Evolutionary conservation across 2,113 vertebrate genomes (phyloP).

Genomic region (Cebidichthys violaceus): DNA sequence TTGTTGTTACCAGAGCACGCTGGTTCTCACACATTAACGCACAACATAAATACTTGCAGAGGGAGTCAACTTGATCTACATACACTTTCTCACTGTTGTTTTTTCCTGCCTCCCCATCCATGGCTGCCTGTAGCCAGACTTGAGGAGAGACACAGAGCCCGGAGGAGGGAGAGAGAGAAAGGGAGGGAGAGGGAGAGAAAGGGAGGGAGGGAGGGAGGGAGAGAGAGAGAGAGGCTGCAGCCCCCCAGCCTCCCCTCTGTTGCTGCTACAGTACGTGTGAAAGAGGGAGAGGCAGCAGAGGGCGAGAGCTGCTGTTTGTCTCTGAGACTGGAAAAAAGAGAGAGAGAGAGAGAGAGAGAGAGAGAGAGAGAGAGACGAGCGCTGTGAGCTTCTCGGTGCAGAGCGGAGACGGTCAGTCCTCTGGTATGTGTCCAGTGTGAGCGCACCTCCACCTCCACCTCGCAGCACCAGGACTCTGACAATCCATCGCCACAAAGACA

Average conservation of each 20-base stretch:
- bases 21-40: conserved; percentile 40
- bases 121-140: conserved; percentile 62
- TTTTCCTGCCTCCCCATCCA: conserved; percentile 19
- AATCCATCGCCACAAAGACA: conserved; percentile 54
- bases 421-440: conserved; percentile 67
- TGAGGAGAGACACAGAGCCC: conserved; percentile 63
- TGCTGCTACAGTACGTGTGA: conserved; percentile 70
- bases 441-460: conserved; percentile 37
- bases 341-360: too few species aligned
- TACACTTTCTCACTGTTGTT: conserved; percentile 28
- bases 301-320: conserved; percentile 70
- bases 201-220: conserved; percentile 24
- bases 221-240: conserved; percentile 71
- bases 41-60: conserved; percentile 58
- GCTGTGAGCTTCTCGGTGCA: conserved; percentile 36
- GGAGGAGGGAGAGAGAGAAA: conserved; percentile 36
- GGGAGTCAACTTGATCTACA: conserved; percentile 44
- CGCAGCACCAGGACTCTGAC: conserved; percentile 34
- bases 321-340: conserved; percentile 44
- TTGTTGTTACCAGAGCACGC: conserved; percentile 57
- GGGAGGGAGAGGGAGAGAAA: conserved; percentile 19
- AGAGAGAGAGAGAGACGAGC: conserved; percentile 50
- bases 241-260: conserved; percentile 71
- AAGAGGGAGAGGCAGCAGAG: conserved; percentile 62
- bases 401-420: conserved; percentile 48